Evolutionary conservation across 2,888 invertebrate species (phyloP).

Genomic region (Lutraria lutraria): DNA sequence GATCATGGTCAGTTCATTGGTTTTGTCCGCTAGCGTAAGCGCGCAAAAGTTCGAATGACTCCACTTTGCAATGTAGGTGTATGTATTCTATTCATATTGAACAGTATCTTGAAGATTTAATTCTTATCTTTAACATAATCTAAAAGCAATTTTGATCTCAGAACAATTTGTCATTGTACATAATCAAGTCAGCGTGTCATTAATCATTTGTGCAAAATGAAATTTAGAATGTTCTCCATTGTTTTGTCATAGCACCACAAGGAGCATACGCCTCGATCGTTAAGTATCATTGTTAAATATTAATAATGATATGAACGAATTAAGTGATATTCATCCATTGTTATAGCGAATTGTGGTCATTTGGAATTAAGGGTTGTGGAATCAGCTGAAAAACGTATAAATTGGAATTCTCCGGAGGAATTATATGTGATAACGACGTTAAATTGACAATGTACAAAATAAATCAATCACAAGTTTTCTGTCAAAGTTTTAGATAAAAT

Average conservation of each 20-base stretch:
- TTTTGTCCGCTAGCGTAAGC: too few relatives aligned
- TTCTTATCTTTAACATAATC: not conserved
- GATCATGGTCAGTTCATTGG: too few relatives aligned
- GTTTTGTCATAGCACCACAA: not conserved
- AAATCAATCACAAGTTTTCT: not conserved
- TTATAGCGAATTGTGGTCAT: too few relatives aligned
- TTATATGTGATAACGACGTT: not conserved
- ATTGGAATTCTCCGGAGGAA: not conserved
- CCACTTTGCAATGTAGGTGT: too few relatives aligned
- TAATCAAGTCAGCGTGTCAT: not conserved
- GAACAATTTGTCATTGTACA: not conserved
- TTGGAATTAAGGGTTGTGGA: too few relatives aligned
- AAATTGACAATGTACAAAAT: not conserved
- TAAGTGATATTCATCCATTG: not conserved
- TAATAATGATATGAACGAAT: not conserved
- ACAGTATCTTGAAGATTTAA: not conserved
- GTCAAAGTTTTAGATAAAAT: not conserved
- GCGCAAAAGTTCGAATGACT: too few relatives aligned
- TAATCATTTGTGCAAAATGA: not conserved
- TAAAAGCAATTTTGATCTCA: not conserved
- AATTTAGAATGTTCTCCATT: not conserved
- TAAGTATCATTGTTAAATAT: constrained; percentile 6
- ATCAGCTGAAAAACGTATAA: not conserved
- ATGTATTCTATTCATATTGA: too few relatives aligned
- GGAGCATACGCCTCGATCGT: not conserved